phyloP scores from a whole-genome alignment of 2,888 invertebrate genomes.

The Pyralis farinalis region DNA sequence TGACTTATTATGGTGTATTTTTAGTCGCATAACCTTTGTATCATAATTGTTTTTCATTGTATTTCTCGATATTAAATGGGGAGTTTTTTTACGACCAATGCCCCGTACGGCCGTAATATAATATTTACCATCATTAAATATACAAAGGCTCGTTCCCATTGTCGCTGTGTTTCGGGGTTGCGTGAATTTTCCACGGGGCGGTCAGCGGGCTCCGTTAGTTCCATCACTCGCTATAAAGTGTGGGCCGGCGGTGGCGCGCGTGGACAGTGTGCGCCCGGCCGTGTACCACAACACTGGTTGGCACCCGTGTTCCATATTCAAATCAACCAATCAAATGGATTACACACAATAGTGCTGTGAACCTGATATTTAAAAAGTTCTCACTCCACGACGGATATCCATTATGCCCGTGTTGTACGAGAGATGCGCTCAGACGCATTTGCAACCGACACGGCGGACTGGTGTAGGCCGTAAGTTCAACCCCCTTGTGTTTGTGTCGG shows the following conservation, averaged over 20 bases:
- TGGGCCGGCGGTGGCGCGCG: constrained; percentile 48
- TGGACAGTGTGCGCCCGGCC: constrained; percentile 73
- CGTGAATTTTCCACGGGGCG: constrained; percentile 63
- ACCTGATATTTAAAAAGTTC: constrained; percentile 41
- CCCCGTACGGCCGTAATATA: constrained; percentile 6
- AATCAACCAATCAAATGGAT: constrained; percentile 46
- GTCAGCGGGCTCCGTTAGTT: constrained; percentile 51
- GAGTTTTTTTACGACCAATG: too few relatives aligned
- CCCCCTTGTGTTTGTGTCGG: constrained; percentile 33
- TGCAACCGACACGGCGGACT: constrained; percentile 49
- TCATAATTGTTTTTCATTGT: too few relatives aligned
- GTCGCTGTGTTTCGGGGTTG: constrained; percentile 53
- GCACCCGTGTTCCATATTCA: constrained; percentile 47
- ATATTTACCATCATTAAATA: constrained; percentile 45
- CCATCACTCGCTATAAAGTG: constrained; percentile 59
- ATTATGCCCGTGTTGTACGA: constrained; percentile 65
- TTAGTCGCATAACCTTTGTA: too few relatives aligned
- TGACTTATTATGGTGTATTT: too few relatives aligned
- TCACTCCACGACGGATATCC: constrained; percentile 22
- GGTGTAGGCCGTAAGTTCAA: constrained; percentile 63
- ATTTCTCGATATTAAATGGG: too few relatives aligned
- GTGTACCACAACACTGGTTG: constrained; percentile 67
- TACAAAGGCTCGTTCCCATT: constrained; percentile 30
- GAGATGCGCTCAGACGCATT: constrained; percentile 56
- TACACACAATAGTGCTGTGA: constrained; percentile 54